A percentile compares a stretch with the other conserved stretches of the same genome.
Conservation (phyloP, 30 jellyfish, hydroid and myxozoan species). For the Aurelia sp. region DNA sequence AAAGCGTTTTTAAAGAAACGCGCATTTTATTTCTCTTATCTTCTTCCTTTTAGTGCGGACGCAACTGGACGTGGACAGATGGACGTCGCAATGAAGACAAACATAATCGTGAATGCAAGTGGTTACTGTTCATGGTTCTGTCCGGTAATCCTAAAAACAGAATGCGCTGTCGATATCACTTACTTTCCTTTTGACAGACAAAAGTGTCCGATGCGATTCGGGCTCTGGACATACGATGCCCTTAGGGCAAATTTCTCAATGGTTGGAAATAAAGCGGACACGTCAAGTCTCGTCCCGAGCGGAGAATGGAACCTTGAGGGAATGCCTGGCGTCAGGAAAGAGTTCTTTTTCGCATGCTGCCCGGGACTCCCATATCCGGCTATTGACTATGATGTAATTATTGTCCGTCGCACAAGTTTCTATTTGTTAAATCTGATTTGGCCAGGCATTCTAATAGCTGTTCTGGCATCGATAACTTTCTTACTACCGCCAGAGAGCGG, state of each 20-base stretch:
- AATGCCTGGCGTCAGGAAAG: conserved; percentile 51
- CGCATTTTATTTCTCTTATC: not conserved
- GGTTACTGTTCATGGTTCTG: conserved; percentile 85
- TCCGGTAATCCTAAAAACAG: conserved; percentile 79
- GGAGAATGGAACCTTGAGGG: conserved; percentile 81
- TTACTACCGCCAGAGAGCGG: conserved; percentile 91
- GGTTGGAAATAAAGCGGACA: conserved; percentile 46
- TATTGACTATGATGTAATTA: conserved; percentile 51
- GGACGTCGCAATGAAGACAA: conserved; percentile 74
- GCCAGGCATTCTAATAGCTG: conserved; percentile 81
- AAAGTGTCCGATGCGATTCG: conserved; percentile 84
- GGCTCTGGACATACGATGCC: conserved; percentile 88
- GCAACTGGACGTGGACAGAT: conserved; percentile 76
- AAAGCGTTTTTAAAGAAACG: too few relatives aligned
- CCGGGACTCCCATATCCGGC: conserved; percentile 75
- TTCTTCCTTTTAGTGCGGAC: conserved; percentile 72
- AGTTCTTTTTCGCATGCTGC: conserved; percentile 46
- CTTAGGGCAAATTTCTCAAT: conserved; percentile 50
- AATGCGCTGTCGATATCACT: conserved; percentile 77
- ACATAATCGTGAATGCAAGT: conserved; percentile 34
- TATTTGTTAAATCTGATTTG: conserved; percentile 80
- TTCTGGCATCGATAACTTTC: conserved; percentile 76
- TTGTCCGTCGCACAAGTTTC: conserved; percentile 72
- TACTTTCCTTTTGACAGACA: conserved; percentile 91
- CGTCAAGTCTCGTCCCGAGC: conserved; percentile 29